phyloP scores from a whole-genome alignment of 1,140 invertebrate genomes.

The Papilio machaon region DNA sequence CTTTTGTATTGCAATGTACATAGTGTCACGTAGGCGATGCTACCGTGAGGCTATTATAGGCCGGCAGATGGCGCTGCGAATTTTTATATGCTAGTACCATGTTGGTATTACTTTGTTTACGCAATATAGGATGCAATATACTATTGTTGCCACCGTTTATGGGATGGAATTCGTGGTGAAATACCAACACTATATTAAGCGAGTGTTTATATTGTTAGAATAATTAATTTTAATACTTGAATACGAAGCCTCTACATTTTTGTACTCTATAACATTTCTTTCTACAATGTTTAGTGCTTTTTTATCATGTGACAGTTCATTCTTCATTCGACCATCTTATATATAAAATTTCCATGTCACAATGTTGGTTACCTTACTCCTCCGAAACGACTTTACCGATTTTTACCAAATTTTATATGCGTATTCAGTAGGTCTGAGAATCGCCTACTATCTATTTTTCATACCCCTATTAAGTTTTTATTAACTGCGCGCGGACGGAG shows the following conservation, averaged over 20 bases:
- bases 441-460: no score
- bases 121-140: constrained; percentile 35
- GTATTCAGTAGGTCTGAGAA: no score
- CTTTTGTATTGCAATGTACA: constrained; percentile 43
- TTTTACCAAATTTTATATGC: no score
- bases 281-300: no score
- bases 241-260: neutral
- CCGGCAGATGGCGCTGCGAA: constrained; percentile 52
- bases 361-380: no score
- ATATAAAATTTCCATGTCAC: no score
- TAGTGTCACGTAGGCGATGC: constrained; percentile 58
- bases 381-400: no score
- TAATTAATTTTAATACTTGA: neutral
- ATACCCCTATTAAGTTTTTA: no score
- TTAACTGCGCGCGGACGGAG: no score
- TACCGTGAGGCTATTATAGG: constrained; percentile 56
- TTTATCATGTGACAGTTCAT: no score
- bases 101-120: constrained; percentile 46
- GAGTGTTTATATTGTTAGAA: neutral
- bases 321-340: no score
- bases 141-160: constrained; percentile 5
- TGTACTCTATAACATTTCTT: neutral
- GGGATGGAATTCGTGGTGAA: constrained; percentile 6
- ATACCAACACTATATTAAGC: neutral
- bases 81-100: constrained; percentile 50